These are phyloP conservation scores for Nymphalis polychloros DNA, from an alignment of 2,888 invertebrate species.

Conservation along the genomic window DNA sequence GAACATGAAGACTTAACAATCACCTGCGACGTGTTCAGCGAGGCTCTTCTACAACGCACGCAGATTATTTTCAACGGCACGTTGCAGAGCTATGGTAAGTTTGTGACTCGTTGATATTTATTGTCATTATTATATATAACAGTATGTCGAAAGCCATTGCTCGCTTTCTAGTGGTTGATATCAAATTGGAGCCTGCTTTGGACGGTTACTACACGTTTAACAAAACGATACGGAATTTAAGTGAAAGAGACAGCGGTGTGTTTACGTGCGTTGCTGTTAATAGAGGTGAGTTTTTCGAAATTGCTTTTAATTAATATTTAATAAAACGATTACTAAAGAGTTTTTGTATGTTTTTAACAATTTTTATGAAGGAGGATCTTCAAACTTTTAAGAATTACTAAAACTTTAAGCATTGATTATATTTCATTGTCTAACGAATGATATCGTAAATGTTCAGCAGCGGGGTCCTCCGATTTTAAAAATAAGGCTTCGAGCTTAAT, in stretches of 20 bases:
- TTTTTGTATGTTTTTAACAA: too few relatives aligned
- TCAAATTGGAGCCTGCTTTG: constrained; percentile 49
- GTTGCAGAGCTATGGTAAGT: constrained; percentile 47
- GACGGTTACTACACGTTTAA: constrained; percentile 57
- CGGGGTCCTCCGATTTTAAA: too few relatives aligned
- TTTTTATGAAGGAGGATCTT: too few relatives aligned
- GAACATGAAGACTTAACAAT: constrained; percentile 49
- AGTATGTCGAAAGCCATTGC: neutral
- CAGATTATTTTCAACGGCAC: constrained; percentile 50
- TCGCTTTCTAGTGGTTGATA: constrained; percentile 47
- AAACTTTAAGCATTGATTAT: too few relatives aligned
- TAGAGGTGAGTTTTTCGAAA: constrained; percentile 55
- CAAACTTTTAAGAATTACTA: too few relatives aligned
- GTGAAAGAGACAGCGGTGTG: constrained; percentile 52
- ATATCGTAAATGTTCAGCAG: too few relatives aligned
- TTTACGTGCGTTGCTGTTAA: constrained; percentile 68
- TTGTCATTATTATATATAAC: neutral
- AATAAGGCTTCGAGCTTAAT: too few relatives aligned
- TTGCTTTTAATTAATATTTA: neutral
- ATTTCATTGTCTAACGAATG: too few relatives aligned
- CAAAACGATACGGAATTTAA: constrained; percentile 49
- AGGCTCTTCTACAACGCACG: constrained; percentile 51
- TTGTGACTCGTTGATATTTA: neutral
- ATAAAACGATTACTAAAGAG: too few relatives aligned
- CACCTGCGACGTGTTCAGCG: constrained; percentile 57